These are phyloP conservation scores for Amphiura filiformis DNA, from an alignment of 35 echinoderm and acorn worm species.

Conservation along the genomic window DNA sequence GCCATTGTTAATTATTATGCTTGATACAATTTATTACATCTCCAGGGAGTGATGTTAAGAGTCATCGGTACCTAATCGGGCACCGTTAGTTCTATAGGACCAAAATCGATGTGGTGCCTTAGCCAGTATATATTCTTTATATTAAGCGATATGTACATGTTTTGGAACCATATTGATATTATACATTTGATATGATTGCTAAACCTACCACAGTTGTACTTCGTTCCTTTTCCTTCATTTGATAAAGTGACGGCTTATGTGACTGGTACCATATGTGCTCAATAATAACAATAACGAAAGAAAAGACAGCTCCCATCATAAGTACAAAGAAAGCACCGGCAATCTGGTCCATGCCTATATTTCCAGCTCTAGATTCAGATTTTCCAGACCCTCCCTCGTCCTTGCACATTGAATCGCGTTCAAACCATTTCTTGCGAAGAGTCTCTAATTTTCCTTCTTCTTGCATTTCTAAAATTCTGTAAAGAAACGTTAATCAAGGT, in stretches of 20 bases:
- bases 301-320: slow-evolving; percentile 78
- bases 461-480: slow-evolving; percentile 90
- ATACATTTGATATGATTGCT: no score
- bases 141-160: no score
- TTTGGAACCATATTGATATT: no score
- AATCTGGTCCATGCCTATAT: slow-evolving; percentile 80
- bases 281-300: slow-evolving; percentile 83
- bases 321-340: slow-evolving; percentile 96
- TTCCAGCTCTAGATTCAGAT: slow-evolving; percentile 53
- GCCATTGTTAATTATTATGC: no score
- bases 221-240: slow-evolving; percentile 56
- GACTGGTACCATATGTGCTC: slow-evolving; percentile 74
- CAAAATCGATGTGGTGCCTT: no score
- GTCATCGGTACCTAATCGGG: no score
- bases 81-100: no score
- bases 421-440: slow-evolving; percentile 90
- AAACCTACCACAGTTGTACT: slow-evolving; percentile 52
- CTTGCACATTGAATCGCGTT: slow-evolving; percentile 73
- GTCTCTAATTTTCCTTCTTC: slow-evolving; percentile 79
- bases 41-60: no score
- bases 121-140: no score
- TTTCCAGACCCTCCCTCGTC: slow-evolving; percentile 51
- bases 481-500: slow-evolving; percentile 12
- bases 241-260: slow-evolving; percentile 81
- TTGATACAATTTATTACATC: no score